Percentiles rank a stretch among this genome's conserved stretches.
Evolutionary conservation across 2,113 vertebrate genomes (phyloP).

Genomic region (Cyanoliseus patagonus): DNA sequence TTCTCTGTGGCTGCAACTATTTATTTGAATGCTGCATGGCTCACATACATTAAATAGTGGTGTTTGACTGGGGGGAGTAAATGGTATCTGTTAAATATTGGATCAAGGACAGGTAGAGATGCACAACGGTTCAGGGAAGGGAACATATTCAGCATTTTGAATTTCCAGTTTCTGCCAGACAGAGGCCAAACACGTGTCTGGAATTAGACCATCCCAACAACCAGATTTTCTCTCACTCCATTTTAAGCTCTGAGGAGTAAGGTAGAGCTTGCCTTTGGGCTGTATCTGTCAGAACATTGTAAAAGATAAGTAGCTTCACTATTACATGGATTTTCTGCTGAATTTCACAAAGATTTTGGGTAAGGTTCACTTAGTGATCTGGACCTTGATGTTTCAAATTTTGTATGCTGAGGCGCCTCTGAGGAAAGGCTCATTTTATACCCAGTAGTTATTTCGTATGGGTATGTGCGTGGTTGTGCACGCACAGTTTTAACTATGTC

Average conservation of each 20-base stretch:
- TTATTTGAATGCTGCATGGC: not conserved
- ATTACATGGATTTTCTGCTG: not conserved
- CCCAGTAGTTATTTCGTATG: not conserved
- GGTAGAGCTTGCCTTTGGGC: not conserved
- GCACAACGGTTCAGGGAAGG: not conserved
- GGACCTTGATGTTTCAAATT: not conserved
- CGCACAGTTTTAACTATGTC: not conserved
- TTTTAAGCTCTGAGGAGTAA: not conserved
- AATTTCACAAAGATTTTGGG: not conserved
- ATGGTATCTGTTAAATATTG: not conserved
- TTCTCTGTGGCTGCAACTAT: not conserved
- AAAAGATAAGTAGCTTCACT: not conserved
- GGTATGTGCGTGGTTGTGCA: not conserved
- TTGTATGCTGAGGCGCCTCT: not conserved
- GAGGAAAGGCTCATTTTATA: not conserved
- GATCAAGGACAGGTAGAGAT: not conserved
- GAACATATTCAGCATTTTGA: not conserved
- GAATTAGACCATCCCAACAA: not conserved
- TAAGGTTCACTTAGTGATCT: not conserved
- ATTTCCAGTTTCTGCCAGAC: not conserved
- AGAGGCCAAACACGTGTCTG: not conserved
- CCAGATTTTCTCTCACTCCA: fast-evolving
- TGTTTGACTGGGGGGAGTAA: not conserved
- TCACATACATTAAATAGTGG: not conserved
- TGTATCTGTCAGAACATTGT: not conserved